Base-by-base conservation (phyloP, 1,140 invertebrate species). In the Sipha flava region DNA sequence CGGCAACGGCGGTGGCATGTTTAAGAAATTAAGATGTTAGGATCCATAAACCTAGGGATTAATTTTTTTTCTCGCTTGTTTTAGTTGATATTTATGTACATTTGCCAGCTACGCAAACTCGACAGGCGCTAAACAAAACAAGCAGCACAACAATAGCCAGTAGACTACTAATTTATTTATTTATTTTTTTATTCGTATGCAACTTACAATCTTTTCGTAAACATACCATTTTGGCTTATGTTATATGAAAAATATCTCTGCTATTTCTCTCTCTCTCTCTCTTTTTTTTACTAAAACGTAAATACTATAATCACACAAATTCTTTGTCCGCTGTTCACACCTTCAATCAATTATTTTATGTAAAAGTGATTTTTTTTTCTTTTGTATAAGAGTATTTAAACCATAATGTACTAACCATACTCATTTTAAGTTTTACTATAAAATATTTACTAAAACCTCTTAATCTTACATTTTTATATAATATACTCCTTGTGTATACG, bases 1-100 rank as follows among this genome's bases (percentile, higher is more conserved):
- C 23, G 26, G 26, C 26, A 26, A 18, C n/a, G 57, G n/a, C n/a
- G 64, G 62, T 18, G 21, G 43, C 66, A 23, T 47, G 66, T 70
- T 70, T 26, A 47, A 47, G 40, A 72, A 72, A 72, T 72, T 72
- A 72, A 72, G 68, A 72, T 29, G 68, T 72, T 47, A 29, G 40
- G 43, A 72, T n/a, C 68, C 68, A 47, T 72, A 72, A 72, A 47
- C 68, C 40, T 72, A 43, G 64, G 68, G 68, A 72, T 72, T 72
- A 72, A 72, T 68, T 45, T 68, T 43, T 43, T 68, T 70, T 45
- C 47, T 18, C n/a, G 16, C 45, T 26, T 6, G 37, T 72, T 68
- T 29, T 72, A 72, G 43, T 72, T 45, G 45, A 72, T 72, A 72
- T 72, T 72, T 72, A 72, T 72, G 68, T 31, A n/a, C n/a, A 31